A percentile compares a stretch with the other conserved stretches of the same genome.
phyloP scores from a whole-genome alignment of 2,797 vertebrate genomes.

The Chloroceryle inda region DNA sequence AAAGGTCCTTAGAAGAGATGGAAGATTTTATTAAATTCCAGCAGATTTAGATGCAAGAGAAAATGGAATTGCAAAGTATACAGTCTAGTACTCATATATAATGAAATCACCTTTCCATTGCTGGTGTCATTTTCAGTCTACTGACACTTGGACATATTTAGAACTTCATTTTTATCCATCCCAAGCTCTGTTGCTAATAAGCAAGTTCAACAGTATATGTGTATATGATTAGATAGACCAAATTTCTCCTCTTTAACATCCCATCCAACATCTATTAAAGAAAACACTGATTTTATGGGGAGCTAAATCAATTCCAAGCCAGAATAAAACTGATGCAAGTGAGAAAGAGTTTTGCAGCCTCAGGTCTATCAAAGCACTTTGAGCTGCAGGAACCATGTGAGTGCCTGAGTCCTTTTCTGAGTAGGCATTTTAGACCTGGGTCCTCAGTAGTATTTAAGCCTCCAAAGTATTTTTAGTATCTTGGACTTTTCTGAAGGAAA shows the following conservation, averaged over 20 bases:
- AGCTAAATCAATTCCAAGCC: neutral
- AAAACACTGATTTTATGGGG: neutral
- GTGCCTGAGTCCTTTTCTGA: neutral
- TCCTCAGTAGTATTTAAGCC: neutral
- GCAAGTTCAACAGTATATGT: neutral
- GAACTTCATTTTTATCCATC: neutral
- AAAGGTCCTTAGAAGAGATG: neutral
- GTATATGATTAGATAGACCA: neutral
- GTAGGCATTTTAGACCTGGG: neutral
- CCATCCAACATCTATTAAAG: neutral
- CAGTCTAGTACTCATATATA: neutral
- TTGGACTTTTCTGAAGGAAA: neutral
- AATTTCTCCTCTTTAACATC: neutral
- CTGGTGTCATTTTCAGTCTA: neutral
- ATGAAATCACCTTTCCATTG: neutral
- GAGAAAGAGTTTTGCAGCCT: neutral
- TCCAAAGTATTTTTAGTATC: neutral
- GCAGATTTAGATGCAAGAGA: neutral
- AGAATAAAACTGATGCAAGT: neutral
- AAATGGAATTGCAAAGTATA: neutral
- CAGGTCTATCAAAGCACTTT: neutral
- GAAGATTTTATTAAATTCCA: neutral
- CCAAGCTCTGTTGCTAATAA: neutral
- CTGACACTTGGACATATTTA: neutral
- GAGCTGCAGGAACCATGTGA: neutral